Percentiles rank a stretch among this genome's conserved stretches.
phyloP scores from a whole-genome alignment of 2,113 vertebrate species.

The Cathartes aura region DNA sequence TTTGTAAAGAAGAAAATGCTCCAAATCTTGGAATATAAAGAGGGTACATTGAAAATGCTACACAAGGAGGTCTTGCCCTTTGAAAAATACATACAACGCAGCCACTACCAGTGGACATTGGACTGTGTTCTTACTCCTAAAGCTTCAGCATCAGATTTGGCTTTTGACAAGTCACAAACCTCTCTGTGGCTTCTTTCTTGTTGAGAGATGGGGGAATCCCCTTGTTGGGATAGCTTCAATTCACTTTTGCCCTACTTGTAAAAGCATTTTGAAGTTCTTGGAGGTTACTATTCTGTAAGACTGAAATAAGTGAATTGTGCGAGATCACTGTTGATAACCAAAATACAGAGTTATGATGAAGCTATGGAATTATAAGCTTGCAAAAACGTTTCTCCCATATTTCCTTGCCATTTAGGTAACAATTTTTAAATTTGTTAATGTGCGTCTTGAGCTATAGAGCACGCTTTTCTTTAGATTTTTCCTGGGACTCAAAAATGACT shows the following conservation, averaged over 20 bases:
- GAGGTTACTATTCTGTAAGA: not conserved
- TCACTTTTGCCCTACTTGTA: not conserved
- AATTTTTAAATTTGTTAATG: not conserved
- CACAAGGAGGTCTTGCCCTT: not conserved
- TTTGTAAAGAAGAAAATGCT: not conserved
- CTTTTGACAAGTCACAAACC: not conserved
- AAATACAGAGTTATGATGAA: not conserved
- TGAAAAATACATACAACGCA: not conserved
- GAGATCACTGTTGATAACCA: not conserved
- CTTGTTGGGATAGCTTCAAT: not conserved
- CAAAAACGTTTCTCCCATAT: not conserved
- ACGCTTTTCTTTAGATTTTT: not conserved
- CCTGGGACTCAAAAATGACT: not conserved
- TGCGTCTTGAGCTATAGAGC: not conserved
- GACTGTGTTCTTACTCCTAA: not conserved
- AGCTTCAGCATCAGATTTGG: not conserved
- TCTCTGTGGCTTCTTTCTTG: not conserved
- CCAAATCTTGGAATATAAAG: not conserved
- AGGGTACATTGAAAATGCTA: not conserved
- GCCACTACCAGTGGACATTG: not conserved
- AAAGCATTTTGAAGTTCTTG: not conserved
- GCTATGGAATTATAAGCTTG: not conserved
- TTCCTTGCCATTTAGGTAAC: not conserved
- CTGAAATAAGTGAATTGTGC: not conserved
- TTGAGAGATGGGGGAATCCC: not conserved